phyloP scores from a whole-genome alignment of 2,113 vertebrate species.

The Melanocharis versteri region DNA sequence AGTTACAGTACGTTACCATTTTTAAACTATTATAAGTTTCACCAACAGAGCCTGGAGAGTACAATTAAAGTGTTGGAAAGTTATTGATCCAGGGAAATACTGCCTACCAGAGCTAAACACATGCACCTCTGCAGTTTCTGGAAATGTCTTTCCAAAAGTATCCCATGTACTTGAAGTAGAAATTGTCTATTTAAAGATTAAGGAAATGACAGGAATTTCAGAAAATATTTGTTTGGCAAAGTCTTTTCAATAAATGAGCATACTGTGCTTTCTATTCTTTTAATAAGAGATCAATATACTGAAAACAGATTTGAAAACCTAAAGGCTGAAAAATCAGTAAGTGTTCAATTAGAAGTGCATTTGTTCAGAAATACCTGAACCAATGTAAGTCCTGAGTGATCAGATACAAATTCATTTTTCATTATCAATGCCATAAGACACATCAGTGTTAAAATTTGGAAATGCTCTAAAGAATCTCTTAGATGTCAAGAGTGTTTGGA shows the following conservation, averaged over 20 bases:
- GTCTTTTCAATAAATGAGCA: background rate
- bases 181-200: background rate
- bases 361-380: background rate
- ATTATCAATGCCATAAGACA: background rate
- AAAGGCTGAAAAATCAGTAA: background rate
- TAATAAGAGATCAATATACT: background rate
- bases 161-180: background rate
- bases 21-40: conserved; percentile 9
- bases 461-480: background rate
- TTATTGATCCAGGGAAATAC: background rate
- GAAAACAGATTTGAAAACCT: background rate
- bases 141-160: background rate
- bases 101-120: background rate
- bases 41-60: background rate
- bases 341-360: background rate
- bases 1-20: background rate
- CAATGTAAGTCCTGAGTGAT: background rate
- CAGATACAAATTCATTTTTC: background rate
- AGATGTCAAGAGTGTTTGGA: background rate
- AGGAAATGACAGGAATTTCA: background rate
- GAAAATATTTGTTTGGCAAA: background rate
- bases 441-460: background rate
- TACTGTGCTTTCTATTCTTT: background rate
- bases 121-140: background rate
- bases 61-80: background rate